phyloP scores from a whole-genome alignment of 1,140 invertebrate genomes.

The Formica selysi region DNA sequence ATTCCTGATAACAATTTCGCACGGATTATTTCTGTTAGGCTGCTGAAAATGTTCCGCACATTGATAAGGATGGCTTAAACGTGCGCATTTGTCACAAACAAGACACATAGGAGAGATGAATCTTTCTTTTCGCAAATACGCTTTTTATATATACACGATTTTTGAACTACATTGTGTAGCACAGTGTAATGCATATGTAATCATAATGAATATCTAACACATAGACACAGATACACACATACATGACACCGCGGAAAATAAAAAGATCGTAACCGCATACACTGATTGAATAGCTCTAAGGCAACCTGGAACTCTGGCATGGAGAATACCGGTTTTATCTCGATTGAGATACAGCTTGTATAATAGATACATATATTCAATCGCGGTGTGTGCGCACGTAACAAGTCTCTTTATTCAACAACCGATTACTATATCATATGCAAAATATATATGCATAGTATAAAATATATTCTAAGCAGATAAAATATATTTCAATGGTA shows the following conservation, averaged over 20 bases:
- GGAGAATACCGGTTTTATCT: conserved; percentile 14
- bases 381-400: neutral
- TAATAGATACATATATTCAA: neutral
- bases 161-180: neutral
- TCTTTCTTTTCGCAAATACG: too few relatives aligned
- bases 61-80: conserved; percentile 7
- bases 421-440: too few relatives aligned
- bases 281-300: neutral
- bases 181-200: neutral
- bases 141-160: neutral
- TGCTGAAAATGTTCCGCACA: neutral
- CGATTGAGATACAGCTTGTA: conserved; percentile 7
- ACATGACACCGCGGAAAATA: neutral
- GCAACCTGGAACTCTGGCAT: neutral
- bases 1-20: conserved; percentile 7
- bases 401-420: neutral
- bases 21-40: neutral
- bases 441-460: too few relatives aligned
- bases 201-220: neutral
- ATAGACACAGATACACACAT: neutral
- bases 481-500: too few relatives aligned
- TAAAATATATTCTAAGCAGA: too few relatives aligned
- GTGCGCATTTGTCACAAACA: neutral
- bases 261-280: neutral
- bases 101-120: neutral